A percentile compares a stretch with the other conserved stretches of the same genome.
These are phyloP conservation scores for Agriopis leucophaearia DNA, from an alignment of 2,888 invertebrate genomes.

Conservation along the genomic window DNA sequence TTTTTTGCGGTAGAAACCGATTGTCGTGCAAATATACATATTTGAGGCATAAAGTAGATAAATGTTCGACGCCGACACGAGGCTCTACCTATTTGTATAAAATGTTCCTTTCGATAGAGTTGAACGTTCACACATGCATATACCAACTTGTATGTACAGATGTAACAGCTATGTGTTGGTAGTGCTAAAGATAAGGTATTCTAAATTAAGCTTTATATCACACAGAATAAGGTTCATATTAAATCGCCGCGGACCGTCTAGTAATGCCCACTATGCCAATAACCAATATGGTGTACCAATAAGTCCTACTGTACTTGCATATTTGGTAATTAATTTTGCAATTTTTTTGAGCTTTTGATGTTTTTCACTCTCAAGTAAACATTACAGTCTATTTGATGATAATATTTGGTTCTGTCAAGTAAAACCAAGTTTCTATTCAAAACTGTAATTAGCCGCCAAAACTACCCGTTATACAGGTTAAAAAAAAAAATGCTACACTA, in stretches of 20 bases:
- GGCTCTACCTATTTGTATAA: slow-evolving; percentile 36
- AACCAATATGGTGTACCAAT: slow-evolving; percentile 44
- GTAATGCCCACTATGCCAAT: slow-evolving; percentile 63
- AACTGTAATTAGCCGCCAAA: background rate
- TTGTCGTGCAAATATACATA: slow-evolving; percentile 49
- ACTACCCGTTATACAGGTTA: background rate
- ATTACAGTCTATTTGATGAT: no score
- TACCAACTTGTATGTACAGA: slow-evolving; percentile 62
- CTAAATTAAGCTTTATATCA: slow-evolving; percentile 60
- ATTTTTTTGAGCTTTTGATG: slow-evolving; percentile 22
- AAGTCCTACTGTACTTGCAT: slow-evolving; percentile 54
- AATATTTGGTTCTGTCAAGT: background rate
- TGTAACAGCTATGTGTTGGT: slow-evolving; percentile 66
- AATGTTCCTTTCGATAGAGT: slow-evolving; percentile 44
- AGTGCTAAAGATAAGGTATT: slow-evolving; percentile 58
- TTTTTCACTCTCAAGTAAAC: no score
- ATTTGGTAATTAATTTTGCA: slow-evolving; percentile 54
- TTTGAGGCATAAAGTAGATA: slow-evolving; percentile 20
- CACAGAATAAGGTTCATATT: slow-evolving; percentile 63
- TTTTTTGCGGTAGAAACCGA: slow-evolving; percentile 52
- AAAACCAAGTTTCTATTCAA: background rate
- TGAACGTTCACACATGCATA: slow-evolving; percentile 61
- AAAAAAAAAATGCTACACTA: slow-evolving; percentile 2
- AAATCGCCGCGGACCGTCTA: slow-evolving; percentile 46
- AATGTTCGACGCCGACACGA: slow-evolving; percentile 27